A percentile compares a stretch with the other conserved stretches of the same genome.
phyloP scores from a whole-genome alignment of 1,140 invertebrate genomes.

The Elysia chlorotica region DNA sequence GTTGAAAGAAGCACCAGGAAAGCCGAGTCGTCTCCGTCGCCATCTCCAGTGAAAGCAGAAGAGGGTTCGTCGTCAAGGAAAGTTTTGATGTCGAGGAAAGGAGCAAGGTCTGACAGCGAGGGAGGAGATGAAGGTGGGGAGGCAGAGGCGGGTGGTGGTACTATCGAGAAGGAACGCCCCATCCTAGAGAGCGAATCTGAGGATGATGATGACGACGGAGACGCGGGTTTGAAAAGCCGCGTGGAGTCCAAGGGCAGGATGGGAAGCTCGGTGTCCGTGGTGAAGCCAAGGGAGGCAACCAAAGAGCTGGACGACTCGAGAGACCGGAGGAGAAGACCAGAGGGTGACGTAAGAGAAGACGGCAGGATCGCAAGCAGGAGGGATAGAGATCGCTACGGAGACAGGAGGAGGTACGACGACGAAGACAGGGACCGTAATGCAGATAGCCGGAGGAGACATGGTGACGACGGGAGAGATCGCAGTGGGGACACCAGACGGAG shows the following conservation, averaged over 20 bases:
- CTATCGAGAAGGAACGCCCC: too few species aligned
- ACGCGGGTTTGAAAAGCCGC: background rate
- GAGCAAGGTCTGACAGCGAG: too few species aligned
- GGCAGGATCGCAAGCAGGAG: too few species aligned
- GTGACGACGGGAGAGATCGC: background rate
- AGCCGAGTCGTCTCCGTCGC: background rate
- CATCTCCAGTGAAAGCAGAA: too few species aligned
- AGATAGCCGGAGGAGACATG: too few species aligned
- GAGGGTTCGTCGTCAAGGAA: background rate
- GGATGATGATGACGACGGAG: background rate
- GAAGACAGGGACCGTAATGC: too few species aligned
- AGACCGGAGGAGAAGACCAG: background rate
- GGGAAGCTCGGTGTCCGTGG: conserved; percentile 17
- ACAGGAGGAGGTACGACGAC: too few species aligned
- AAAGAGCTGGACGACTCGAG: background rate
- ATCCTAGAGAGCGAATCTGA: conserved; percentile 7
- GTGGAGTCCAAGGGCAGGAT: background rate
- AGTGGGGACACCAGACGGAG: background rate
- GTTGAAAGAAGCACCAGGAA: background rate
- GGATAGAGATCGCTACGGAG: too few species aligned
- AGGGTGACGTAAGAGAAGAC: background rate
- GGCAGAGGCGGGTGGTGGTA: background rate
- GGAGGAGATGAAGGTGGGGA: conserved; percentile 1
- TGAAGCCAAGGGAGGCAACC: too few species aligned
- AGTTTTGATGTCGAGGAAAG: background rate